Conservation (phyloP, 2,113 vertebrate species). For the Crotalus tigris region DNA sequence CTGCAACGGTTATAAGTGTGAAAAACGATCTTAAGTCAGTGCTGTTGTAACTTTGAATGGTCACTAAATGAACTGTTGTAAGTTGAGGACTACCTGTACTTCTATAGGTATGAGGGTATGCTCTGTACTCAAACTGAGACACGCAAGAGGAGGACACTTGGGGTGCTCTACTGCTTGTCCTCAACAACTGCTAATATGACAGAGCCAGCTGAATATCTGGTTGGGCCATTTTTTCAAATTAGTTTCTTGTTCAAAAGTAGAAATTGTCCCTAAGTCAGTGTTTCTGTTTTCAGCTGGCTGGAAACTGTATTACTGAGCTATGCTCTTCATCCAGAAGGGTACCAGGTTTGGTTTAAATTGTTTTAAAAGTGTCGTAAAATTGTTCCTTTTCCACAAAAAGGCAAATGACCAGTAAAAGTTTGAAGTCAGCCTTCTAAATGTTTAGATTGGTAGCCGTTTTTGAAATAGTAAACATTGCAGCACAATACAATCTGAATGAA, state of each 20-base stretch:
- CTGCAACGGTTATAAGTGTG: not conserved
- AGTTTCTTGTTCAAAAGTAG: not conserved
- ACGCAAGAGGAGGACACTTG: not conserved
- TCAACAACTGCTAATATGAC: not conserved
- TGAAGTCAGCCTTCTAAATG: not conserved
- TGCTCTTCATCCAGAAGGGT: not conserved
- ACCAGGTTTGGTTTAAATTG: not conserved
- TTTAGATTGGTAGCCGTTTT: not conserved
- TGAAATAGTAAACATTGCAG: not conserved
- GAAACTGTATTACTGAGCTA: not conserved
- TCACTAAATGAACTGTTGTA: not conserved
- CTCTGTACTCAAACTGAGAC: not conserved
- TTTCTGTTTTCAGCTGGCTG: not conserved
- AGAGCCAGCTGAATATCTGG: not conserved
- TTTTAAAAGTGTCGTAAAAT: not conserved
- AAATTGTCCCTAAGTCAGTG: not conserved
- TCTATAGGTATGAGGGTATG: not conserved
- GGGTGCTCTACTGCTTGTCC: not conserved
- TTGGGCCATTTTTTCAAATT: not conserved
- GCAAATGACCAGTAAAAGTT: not conserved
- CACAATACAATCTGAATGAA: not conserved
- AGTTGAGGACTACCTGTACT: not conserved
- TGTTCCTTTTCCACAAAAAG: not conserved
- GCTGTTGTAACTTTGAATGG: not conserved
- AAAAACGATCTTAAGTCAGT: not conserved